Evolutionary conservation across 2,888 invertebrate genomes (phyloP).

Genomic region (Teinopalpus imperialis): DNA sequence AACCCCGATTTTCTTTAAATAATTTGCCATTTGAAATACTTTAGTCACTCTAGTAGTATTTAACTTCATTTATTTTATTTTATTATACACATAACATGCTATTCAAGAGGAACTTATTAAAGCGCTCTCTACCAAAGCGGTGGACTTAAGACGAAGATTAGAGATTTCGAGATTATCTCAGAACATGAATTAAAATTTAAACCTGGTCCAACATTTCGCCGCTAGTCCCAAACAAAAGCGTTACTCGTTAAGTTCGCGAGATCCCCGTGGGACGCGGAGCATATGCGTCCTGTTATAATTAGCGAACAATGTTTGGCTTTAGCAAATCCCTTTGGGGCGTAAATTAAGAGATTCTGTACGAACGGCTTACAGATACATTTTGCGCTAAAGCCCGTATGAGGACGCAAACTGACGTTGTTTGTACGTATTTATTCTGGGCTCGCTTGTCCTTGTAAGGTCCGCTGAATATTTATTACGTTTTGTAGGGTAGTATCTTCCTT

Average conservation of each 20-base stretch:
- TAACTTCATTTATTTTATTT: no score
- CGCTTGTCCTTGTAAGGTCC: conserved; percentile 3
- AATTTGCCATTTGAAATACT: no score
- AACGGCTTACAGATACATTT: conserved; percentile 38
- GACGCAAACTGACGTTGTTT: conserved; percentile 41
- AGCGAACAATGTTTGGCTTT: conserved; percentile 82
- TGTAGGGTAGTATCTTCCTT: not conserved
- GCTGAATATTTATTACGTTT: not conserved
- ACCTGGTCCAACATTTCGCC: conserved; percentile 23
- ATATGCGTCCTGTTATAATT: conserved; percentile 79
- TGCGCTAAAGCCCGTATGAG: conserved; percentile 58
- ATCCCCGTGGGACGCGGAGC: conserved; percentile 73
- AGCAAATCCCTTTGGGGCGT: conserved; percentile 80
- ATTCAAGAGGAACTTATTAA: no score
- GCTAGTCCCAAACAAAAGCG: conserved; percentile 39
- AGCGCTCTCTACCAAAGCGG: no score
- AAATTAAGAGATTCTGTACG: conserved; percentile 79
- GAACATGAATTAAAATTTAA: conserved; percentile 28
- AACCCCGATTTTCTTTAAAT: no score
- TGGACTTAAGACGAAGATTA: conserved; percentile 7
- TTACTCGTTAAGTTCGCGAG: conserved; percentile 61
- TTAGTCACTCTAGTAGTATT: no score
- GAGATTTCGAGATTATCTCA: conserved; percentile 7
- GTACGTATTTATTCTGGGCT: conserved; percentile 40
- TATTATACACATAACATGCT: no score